Evolutionary conservation across 2,888 invertebrate species (phyloP), one percentile per base, ranked within the genome.

Genomic region (Charanyca ferruginea): DNA sequence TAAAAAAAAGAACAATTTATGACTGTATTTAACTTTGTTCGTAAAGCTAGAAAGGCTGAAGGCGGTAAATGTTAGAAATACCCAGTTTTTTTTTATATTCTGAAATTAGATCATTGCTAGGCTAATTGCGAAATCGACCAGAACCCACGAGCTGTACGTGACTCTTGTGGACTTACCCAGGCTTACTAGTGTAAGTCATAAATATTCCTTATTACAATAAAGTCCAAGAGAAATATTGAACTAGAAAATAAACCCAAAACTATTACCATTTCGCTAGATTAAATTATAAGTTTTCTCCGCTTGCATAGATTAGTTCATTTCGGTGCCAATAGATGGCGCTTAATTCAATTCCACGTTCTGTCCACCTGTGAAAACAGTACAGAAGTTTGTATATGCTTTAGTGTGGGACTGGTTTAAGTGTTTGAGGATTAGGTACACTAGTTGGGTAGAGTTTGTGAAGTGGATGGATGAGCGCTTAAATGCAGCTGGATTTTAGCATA

Each of bases 361-460:
- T 28, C 16, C 76, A 76, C 69, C 76, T 76, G 76, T 55, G 80
- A 54, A 64, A 79, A 75, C 53, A 59, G 62, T 16, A 16, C 38
- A n/a, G 47, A 52, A 69, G 32, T 69, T 69, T 69, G 28, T 59
- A 44, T 68, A 69, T 28, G 32, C 18, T 62, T 35, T n/a, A 53
- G 57, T 73, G 48, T 8, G 48, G 23, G 51, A 20, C 20, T 32
- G 67, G 45, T 68, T 74, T 55, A 32, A 69, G 42, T 59, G 75
- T 44, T 55, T 9, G 25, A 48, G 76, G 76, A 64, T 76, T 69
- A 48, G 18, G 42, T 48, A 25, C 55, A 25, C 5, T 22, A 32
- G 6, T 44, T n/a, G 52, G 23, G 9, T 22, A 41, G 68, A 54
- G 11, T 58, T 51, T 45, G 22, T 42, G 51, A 18, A 22, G 11